Base-by-base conservation (phyloP, 1,140 invertebrate species). In the Atta cephalotes region DNA sequence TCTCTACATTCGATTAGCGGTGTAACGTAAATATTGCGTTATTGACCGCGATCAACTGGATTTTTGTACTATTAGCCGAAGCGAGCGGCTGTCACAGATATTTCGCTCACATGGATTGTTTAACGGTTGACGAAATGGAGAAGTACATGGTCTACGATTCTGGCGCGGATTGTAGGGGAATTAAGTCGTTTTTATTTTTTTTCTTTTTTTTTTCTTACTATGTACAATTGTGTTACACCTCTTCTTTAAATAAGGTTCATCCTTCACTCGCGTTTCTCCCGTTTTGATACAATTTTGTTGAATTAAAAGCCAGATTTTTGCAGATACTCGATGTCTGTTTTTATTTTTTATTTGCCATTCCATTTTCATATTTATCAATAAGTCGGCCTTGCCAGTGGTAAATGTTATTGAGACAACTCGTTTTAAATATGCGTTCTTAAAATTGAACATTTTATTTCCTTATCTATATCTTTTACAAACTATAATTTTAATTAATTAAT, bases 251-350 rank as follows among this genome's bases (percentile, higher is more conserved):
- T 63, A 88, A 82, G 58, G 88, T 89, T 88, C 65, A 77, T 81
- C 76, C 66, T 79, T 84, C 72, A 78, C 65, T 89, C 88, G 71
- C 77, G 89, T 92, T 92, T 91, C 76, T 87, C 45, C 86, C 91
- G 88, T 92, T 93, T 93, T 93, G 90, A 93, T 91, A 94, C 87
- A 45, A 93, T 93, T 93, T 89, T 93, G 92, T 93, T 92, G 86
- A 87, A 93, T 94, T 94, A 93, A 94, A 93, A 92, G 90, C 91
- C 87, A 92, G 87, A 93, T 91, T 91, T 93, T 94, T 94, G 92
- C 92, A 93, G 86, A 89, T 89, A 93, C 63, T 28, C 18, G n/a
- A 85, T 86, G 85, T 31, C 45, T 89, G 74, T 88, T 77, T 79
- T 88, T 87, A 80, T 87, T 88, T 91, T 68, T 85, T 88, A 72